Evolutionary conservation across 2,888 invertebrate species (phyloP).

Genomic region (Aleiodes alternator): DNA sequence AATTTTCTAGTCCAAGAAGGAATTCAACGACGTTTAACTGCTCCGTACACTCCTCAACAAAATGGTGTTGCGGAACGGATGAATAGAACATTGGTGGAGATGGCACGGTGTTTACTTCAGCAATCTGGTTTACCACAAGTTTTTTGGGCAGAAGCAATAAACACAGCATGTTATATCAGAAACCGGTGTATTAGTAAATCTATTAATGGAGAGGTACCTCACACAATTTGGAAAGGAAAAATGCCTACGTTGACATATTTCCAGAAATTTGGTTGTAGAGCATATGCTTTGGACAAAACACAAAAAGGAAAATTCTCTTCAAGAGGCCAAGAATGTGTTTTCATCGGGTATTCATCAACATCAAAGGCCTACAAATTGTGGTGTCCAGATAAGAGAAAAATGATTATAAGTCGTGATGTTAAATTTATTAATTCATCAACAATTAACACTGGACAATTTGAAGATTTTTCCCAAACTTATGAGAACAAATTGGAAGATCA

Average conservation of each 20-base stretch:
- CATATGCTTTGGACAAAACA: neutral
- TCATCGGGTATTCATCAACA: constrained; percentile 10
- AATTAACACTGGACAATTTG: neutral
- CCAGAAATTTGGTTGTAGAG: neutral
- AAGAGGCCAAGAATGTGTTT: neutral
- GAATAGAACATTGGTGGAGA: constrained; percentile 60
- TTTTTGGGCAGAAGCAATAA: constrained; percentile 59
- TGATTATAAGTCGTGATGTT: neutral
- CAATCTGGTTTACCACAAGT: constrained; percentile 47
- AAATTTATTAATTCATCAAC: neutral
- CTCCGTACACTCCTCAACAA: constrained; percentile 59
- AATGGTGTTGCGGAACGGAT: constrained; percentile 64
- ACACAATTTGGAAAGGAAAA: constrained; percentile 44
- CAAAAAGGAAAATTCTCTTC: constrained; percentile 10
- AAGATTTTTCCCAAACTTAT: too few species aligned
- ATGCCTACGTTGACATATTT: constrained; percentile 8
- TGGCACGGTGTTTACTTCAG: constrained; percentile 58
- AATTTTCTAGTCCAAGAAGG: constrained; percentile 53
- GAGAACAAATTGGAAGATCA: neutral
- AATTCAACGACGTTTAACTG: constrained; percentile 55
- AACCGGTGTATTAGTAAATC: constrained; percentile 58
- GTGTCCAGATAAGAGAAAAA: neutral
- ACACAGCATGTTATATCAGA: constrained; percentile 56
- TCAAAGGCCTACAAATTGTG: neutral
- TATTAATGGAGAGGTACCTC: constrained; percentile 49